Conservation (phyloP, 2,113 vertebrate species). For the Trematocara variabile region DNA sequence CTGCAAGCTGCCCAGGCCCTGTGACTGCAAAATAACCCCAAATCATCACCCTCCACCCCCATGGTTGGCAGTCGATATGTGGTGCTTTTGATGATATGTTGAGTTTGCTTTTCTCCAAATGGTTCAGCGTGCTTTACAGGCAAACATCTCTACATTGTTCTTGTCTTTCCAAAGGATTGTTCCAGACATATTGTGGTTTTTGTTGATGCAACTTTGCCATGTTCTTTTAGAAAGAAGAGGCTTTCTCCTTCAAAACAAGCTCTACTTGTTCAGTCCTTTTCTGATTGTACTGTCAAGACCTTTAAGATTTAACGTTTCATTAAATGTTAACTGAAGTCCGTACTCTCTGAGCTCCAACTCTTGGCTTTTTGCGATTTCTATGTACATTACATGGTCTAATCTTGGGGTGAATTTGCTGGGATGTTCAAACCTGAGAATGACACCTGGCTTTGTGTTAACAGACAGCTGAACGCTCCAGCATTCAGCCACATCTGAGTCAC, state of each 20-base stretch:
- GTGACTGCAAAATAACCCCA: neutral
- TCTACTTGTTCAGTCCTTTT: neutral
- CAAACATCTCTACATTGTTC: neutral
- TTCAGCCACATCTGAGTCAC: fast-evolving
- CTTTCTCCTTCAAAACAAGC: neutral
- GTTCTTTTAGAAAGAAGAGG: neutral
- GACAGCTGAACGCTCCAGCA: neutral
- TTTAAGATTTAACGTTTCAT: neutral
- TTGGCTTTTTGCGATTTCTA: neutral
- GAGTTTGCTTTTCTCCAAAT: neutral
- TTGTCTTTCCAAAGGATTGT: neutral
- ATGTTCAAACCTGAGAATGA: neutral
- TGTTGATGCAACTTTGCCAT: neutral
- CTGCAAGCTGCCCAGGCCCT: fast-evolving
- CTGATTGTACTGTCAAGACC: neutral
- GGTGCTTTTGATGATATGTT: neutral
- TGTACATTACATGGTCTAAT: neutral
- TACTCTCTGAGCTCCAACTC: neutral
- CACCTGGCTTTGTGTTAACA: neutral
- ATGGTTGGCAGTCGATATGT: neutral
- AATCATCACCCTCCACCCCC: neutral
- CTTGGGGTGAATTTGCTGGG: neutral
- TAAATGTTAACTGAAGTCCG: neutral
- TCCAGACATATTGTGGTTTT: neutral
- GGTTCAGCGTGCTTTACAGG: neutral